These are phyloP conservation scores for Drosophila anomalata DNA, from an alignment of 2,888 invertebrate species.

Conservation along the genomic window DNA sequence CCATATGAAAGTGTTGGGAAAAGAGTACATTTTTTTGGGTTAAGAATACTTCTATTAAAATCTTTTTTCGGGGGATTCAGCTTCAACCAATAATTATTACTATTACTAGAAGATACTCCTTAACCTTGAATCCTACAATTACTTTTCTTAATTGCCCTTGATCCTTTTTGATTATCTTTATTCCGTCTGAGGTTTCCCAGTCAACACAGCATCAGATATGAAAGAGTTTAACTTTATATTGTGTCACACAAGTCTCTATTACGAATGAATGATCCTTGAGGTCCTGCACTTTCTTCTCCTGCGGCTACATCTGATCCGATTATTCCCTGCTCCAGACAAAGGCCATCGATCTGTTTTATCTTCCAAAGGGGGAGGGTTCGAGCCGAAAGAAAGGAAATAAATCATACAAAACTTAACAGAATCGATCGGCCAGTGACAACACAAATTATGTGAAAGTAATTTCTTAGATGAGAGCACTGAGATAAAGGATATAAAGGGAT, in stretches of 20 bases:
- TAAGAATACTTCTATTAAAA: too few species aligned
- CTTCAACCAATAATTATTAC: too few species aligned
- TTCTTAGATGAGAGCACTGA: constrained; percentile 71
- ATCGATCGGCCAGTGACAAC: constrained; percentile 32
- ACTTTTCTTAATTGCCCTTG: neutral
- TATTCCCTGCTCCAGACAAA: constrained; percentile 36
- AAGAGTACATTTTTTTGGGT: too few species aligned
- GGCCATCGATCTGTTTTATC: constrained; percentile 64
- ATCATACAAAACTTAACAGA: constrained; percentile 30
- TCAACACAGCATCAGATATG: constrained; percentile 4
- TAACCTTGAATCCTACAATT: neutral
- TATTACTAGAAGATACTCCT: too few species aligned
- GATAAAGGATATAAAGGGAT: constrained; percentile 56
- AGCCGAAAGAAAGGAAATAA: constrained; percentile 29
- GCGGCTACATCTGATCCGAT: constrained; percentile 52
- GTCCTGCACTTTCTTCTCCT: constrained; percentile 40
- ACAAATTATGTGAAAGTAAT: constrained; percentile 68
- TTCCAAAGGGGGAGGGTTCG: constrained; percentile 6
- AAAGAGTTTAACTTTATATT: constrained; percentile 27
- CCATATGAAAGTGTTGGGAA: constrained; percentile 26
- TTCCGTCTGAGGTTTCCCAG: neutral
- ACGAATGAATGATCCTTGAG: constrained; percentile 15
- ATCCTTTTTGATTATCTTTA: neutral
- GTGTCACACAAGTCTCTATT: constrained; percentile 40
- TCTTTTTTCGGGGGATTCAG: too few species aligned